Percentiles rank a stretch among this genome's conserved stretches.
Evolutionary conservation across 2,113 vertebrate species (phyloP).

Genomic region (Toxotes chatareus): DNA sequence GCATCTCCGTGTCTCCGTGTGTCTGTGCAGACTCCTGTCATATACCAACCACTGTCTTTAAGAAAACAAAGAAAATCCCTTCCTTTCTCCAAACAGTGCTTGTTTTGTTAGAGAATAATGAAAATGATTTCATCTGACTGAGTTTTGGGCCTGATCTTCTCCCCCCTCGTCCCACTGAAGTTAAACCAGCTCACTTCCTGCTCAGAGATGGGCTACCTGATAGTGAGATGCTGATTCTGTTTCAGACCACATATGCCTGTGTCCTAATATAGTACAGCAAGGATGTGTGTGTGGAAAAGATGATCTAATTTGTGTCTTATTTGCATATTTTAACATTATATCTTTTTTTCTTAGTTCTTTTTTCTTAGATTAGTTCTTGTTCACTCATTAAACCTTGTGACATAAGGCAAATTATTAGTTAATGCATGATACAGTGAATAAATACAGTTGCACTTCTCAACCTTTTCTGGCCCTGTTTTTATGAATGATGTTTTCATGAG

Average conservation of each 20-base stretch:
- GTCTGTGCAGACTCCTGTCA: constrained; percentile 22
- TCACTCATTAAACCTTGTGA: neutral
- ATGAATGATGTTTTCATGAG: too few relatives aligned
- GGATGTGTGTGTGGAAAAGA: neutral
- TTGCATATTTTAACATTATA: constrained; percentile 20
- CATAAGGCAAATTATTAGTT: neutral
- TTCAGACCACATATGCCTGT: constrained; percentile 6
- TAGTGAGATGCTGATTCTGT: constrained; percentile 36
- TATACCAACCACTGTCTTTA: constrained; percentile 11
- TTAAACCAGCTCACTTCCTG: constrained; percentile 57
- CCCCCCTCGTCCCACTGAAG: constrained; percentile 6
- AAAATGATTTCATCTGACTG: constrained; percentile 44
- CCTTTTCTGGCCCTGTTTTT: neutral
- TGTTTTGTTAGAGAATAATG: constrained; percentile 36
- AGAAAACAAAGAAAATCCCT: constrained; percentile 41
- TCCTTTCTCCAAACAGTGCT: constrained; percentile 39
- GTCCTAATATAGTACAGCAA: too few relatives aligned
- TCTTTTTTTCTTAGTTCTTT: neutral
- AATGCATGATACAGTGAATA: neutral
- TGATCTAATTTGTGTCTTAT: neutral
- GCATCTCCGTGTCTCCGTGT: neutral
- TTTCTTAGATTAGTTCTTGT: neutral
- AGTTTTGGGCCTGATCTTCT: constrained; percentile 22
- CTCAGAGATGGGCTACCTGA: constrained; percentile 40
- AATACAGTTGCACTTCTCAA: too few relatives aligned